Conservation (phyloP, 2,888 invertebrate species). For the Dendrolimus pini region DNA sequence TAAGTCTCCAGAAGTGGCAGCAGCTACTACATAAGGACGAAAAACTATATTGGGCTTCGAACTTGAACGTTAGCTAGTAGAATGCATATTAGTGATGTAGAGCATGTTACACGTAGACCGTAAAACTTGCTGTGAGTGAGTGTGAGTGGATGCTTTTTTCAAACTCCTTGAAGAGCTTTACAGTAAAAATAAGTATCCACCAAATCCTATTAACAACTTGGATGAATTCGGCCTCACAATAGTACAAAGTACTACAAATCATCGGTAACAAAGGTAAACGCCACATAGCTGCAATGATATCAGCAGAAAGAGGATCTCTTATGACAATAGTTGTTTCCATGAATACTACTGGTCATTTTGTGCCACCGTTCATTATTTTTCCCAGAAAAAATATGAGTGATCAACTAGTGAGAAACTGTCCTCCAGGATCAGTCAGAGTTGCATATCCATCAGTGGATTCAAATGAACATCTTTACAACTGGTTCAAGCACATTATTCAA, state of each 20-base stretch:
- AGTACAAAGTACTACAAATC: conserved; percentile 18
- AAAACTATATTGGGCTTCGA: conserved; percentile 11
- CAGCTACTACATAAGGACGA: conserved; percentile 11
- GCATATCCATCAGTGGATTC: conserved; percentile 25
- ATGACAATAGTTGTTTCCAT: conserved; percentile 20
- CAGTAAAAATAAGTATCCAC: conserved; percentile 10
- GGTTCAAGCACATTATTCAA: conserved; percentile 19
- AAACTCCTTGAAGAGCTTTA: conserved; percentile 13
- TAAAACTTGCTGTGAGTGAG: conserved; percentile 13
- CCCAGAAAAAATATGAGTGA: conserved; percentile 24
- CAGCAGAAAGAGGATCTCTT: conserved; percentile 23
- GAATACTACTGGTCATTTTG: conserved; percentile 22
- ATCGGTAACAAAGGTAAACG: conserved; percentile 14
- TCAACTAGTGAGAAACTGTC: conserved; percentile 25
- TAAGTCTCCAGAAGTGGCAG: conserved; percentile 10
- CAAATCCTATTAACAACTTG: conserved; percentile 16
- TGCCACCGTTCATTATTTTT: conserved; percentile 19
- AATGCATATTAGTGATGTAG: conserved; percentile 9
- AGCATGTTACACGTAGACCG: too few species aligned
- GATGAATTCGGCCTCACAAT: conserved; percentile 18
- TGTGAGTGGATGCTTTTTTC: conserved; percentile 14
- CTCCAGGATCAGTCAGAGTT: conserved; percentile 20
- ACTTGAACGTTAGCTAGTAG: conserved; percentile 7
- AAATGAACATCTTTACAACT: conserved; percentile 22
- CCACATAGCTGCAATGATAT: conserved; percentile 16